Evolutionary conservation across 2,888 invertebrate species (phyloP).

Genomic region (Scaptomyza tumidula): DNA sequence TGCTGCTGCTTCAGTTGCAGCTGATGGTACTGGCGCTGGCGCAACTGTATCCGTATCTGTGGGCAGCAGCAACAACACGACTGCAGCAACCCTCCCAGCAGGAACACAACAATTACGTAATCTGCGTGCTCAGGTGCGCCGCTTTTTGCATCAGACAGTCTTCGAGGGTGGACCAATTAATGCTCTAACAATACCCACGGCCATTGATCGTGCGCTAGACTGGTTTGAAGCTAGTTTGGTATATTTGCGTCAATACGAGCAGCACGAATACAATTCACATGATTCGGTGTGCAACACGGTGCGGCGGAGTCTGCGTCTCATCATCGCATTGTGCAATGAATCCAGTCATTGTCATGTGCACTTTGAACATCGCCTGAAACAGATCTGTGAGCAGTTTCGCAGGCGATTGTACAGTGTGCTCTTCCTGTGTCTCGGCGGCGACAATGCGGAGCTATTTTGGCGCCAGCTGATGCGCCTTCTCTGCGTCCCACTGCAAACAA

Average conservation of each 20-base stretch:
- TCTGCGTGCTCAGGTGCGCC: constrained; percentile 75
- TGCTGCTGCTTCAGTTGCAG: background rate
- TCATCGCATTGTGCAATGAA: constrained; percentile 72
- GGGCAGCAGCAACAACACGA: background rate
- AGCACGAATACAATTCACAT: constrained; percentile 81
- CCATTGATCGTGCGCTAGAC: constrained; percentile 77
- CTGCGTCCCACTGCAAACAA: constrained; percentile 58
- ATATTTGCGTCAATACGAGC: constrained; percentile 82
- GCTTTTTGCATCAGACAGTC: constrained; percentile 74
- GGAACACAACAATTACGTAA: constrained; percentile 30
- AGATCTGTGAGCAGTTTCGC: constrained; percentile 78
- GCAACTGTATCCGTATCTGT: background rate
- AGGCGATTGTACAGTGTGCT: constrained; percentile 82
- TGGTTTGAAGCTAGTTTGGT: constrained; percentile 78
- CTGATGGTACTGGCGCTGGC: background rate
- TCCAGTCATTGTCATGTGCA: constrained; percentile 49
- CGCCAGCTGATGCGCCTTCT: constrained; percentile 80
- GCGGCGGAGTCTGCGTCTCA: constrained; percentile 74
- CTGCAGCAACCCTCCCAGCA: background rate
- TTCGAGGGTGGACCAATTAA: constrained; percentile 80
- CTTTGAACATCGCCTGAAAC: constrained; percentile 79
- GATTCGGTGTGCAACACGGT: constrained; percentile 83
- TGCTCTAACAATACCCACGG: constrained; percentile 74
- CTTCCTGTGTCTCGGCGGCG: constrained; percentile 80
- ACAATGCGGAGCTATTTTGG: constrained; percentile 82